These are phyloP conservation scores for Dastarcus helophoroides DNA, from an alignment of 2,888 invertebrate genomes.

Conservation along the genomic window DNA sequence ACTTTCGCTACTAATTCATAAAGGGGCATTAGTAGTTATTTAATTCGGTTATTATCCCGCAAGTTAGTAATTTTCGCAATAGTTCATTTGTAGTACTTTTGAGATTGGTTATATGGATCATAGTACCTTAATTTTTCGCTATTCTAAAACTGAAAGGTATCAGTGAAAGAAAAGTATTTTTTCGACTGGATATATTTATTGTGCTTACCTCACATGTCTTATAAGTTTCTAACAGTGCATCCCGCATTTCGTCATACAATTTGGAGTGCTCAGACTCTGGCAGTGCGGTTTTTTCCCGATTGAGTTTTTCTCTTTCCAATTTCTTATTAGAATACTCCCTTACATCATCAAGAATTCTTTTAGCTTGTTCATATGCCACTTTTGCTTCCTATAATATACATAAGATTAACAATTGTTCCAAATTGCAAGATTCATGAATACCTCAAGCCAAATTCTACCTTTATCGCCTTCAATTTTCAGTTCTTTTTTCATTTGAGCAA, in stretches of 20 bases:
- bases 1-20: too few species aligned
- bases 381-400: slow-evolving; percentile 22
- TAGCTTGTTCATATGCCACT: slow-evolving; percentile 9
- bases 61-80: too few species aligned
- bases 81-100: too few species aligned
- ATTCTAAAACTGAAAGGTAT: too few species aligned
- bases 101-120: too few species aligned
- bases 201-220: slow-evolving; percentile 28
- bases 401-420: neutral
- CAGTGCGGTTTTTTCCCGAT: slow-evolving; percentile 14
- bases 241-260: slow-evolving; percentile 31
- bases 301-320: slow-evolving; percentile 21
- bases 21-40: too few species aligned
- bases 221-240: slow-evolving; percentile 30
- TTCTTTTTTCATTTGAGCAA: slow-evolving; percentile 34
- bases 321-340: slow-evolving; percentile 24
- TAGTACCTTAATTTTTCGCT: too few species aligned
- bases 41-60: too few species aligned
- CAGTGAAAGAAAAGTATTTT: too few species aligned
- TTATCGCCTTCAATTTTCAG: slow-evolving; percentile 30
- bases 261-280: slow-evolving; percentile 24
- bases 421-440: slow-evolving; percentile 12
- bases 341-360: slow-evolving; percentile 15
- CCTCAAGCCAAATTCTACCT: slow-evolving; percentile 25
- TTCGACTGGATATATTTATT: too few species aligned